Conservation (phyloP, 2,888 invertebrate species). For the Lepidonotus clava region DNA sequence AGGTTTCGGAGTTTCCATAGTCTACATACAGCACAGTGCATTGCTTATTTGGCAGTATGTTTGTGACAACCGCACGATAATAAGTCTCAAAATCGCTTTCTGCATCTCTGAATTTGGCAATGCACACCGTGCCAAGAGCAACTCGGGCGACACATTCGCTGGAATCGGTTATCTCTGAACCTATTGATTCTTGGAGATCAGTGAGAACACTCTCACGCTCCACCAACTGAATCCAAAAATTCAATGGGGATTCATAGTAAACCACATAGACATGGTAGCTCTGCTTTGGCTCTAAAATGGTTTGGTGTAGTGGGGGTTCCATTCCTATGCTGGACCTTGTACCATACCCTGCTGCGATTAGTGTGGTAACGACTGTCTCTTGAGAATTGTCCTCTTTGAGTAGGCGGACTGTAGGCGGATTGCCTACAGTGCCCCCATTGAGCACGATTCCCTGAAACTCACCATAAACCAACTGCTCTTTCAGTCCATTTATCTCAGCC, state of each 20-base stretch:
- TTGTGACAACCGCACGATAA: constrained; percentile 32
- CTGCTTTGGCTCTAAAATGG: background rate
- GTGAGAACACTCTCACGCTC: background rate
- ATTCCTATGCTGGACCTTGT: background rate
- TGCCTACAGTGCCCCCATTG: constrained; percentile 13
- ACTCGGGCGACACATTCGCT: background rate
- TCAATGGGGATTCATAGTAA: constrained; percentile 33
- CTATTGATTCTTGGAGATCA: background rate
- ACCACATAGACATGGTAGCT: constrained; percentile 33
- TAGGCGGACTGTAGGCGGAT: background rate
- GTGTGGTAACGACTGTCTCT: background rate
- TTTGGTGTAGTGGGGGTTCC: background rate
- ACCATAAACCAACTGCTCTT: constrained; percentile 17
- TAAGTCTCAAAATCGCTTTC: constrained; percentile 31
- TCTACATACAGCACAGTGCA: constrained; percentile 39
- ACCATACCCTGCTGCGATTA: background rate
- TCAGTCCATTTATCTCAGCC: background rate
- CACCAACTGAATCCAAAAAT: constrained; percentile 29
- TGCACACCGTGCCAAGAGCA: constrained; percentile 11
- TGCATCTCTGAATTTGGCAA: constrained; percentile 20
- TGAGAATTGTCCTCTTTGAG: background rate
- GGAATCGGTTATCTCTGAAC: background rate
- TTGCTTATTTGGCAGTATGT: background rate
- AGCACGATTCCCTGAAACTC: constrained; percentile 16
- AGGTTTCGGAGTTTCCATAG: constrained; percentile 2